A percentile compares a stretch with the other conserved stretches of the same genome.
Evolutionary conservation across 2,113 vertebrate species (phyloP).

Genomic region (Neotoma lepida): DNA sequence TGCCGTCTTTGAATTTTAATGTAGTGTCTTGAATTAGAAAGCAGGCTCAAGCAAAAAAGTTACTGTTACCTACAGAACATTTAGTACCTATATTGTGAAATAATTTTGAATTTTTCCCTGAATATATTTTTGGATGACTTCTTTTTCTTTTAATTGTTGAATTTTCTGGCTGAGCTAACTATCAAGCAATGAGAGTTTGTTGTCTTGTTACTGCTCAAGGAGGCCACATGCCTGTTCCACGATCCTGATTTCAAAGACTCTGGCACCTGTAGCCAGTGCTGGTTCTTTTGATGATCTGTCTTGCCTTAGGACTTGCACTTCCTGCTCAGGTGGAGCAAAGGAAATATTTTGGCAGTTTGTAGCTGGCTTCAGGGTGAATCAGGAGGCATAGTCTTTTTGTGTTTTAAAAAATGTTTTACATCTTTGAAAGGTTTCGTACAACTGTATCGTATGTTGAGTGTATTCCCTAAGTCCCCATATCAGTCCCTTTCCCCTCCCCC

Average conservation of each 20-base stretch:
- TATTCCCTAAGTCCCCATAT: background rate
- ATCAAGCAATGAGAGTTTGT: background rate
- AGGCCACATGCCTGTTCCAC: background rate
- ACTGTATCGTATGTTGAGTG: background rate
- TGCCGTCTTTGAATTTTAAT: background rate
- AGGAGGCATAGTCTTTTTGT: background rate
- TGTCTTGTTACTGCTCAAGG: background rate
- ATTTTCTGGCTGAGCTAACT: background rate
- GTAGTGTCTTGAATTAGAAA: slow-evolving; percentile 12
- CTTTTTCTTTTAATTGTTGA: background rate
- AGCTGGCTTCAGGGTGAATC: background rate
- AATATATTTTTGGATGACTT: background rate
- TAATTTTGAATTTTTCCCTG: slow-evolving; percentile 41
- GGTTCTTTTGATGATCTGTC: background rate
- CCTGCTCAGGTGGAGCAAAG: background rate
- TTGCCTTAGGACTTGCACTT: background rate
- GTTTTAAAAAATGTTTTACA: background rate
- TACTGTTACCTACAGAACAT: background rate
- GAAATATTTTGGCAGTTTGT: background rate
- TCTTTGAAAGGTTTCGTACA: background rate
- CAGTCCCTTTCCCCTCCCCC: background rate
- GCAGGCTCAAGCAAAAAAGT: background rate
- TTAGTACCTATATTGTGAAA: background rate
- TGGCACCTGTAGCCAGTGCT: background rate
- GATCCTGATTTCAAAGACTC: background rate